A percentile compares a stretch with the other conserved stretches of the same genome.
These are phyloP conservation scores for Varanus salvator DNA, from an alignment of 2,113 vertebrate species.

Conservation along the genomic window DNA sequence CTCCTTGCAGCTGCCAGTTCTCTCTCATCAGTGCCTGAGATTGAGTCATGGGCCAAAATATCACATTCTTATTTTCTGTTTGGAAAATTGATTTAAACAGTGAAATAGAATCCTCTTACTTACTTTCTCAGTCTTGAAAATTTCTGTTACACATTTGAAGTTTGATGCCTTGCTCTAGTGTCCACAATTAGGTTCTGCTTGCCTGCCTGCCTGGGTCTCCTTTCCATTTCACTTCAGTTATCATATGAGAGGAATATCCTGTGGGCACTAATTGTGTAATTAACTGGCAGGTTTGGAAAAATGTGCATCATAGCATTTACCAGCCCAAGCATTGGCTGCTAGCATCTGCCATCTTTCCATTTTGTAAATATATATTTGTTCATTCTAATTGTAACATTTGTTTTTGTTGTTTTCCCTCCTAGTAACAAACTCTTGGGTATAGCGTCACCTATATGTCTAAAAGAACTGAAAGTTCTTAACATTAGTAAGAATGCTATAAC, in stretches of 20 bases:
- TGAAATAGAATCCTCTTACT: not conserved
- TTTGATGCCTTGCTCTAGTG: not conserved
- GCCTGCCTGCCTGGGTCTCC: not conserved
- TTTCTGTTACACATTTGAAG: not conserved
- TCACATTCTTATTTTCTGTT: not conserved
- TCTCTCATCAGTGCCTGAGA: not conserved
- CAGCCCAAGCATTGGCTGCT: not conserved
- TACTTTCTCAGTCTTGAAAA: not conserved
- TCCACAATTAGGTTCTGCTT: not conserved
- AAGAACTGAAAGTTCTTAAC: conserved; percentile 88
- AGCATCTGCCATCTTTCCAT: not conserved
- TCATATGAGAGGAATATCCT: not conserved
- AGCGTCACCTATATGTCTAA: conserved; percentile 76
- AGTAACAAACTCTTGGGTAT: conserved; percentile 88
- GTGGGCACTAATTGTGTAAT: too few relatives aligned
- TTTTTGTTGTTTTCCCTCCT: conserved; percentile 37
- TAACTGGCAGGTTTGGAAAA: not conserved
- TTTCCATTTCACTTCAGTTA: not conserved
- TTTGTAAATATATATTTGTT: conserved; percentile 21
- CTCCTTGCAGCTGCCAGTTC: not conserved
- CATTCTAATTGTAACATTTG: not conserved
- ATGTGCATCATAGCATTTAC: not conserved
- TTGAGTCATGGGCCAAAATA: not conserved
- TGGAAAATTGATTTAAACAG: not conserved
- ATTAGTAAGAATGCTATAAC: conserved; percentile 89